A percentile compares a stretch with the other conserved stretches of the same genome.
Evolutionary conservation across 35 echinoderm and acorn worm species (phyloP).

Genomic region (Hemicentrotus pulcherrimus): DNA sequence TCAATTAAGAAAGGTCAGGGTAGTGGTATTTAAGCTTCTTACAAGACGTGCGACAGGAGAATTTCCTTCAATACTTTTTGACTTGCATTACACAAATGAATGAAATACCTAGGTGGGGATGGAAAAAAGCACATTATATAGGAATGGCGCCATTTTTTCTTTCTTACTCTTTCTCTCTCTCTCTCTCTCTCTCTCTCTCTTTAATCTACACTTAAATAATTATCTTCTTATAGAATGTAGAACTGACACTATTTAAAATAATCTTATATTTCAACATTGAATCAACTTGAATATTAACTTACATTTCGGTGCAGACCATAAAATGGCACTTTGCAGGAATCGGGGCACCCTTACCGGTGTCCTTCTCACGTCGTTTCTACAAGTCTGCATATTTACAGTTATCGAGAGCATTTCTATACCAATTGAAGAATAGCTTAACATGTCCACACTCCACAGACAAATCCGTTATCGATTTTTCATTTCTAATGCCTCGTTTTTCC

Average conservation of each 20-base stretch:
- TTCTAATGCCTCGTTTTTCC: too few species aligned
- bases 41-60: neutral
- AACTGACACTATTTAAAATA: neutral
- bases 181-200: neutral
- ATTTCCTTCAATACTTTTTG: neutral
- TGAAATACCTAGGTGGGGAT: neutral
- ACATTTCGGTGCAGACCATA: too few species aligned
- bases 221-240: neutral
- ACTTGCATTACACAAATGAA: neutral
- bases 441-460: too few species aligned
- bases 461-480: too few species aligned
- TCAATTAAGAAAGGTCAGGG: neutral
- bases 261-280: too few species aligned
- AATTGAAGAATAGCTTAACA: too few species aligned
- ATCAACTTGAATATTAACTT: too few species aligned
- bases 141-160: neutral
- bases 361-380: too few species aligned
- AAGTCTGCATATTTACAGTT: too few species aligned
- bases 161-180: slow-evolving; percentile 25
- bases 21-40: neutral
- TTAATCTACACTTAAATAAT: neutral
- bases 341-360: too few species aligned
- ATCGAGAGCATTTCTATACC: too few species aligned
- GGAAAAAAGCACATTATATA: neutral
- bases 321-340: too few species aligned